These are phyloP conservation scores for Orthosia incerta DNA, from an alignment of 2,888 invertebrate genomes.

Conservation along the genomic window DNA sequence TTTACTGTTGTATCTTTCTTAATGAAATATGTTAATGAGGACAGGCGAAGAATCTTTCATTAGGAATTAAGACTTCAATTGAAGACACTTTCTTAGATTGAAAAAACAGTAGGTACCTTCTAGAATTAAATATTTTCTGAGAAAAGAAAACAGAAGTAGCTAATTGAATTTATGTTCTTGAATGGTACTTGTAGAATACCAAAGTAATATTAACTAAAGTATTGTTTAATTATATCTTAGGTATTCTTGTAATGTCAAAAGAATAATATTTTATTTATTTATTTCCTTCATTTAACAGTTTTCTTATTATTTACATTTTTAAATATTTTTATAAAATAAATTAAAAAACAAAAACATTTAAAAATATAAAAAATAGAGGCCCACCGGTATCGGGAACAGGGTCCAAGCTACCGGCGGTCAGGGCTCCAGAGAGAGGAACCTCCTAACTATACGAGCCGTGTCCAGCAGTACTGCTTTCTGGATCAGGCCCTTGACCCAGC, in stretches of 20 bases:
- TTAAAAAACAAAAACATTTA: no score
- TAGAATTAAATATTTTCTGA: not conserved
- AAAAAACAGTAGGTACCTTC: not conserved
- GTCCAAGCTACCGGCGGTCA: no score
- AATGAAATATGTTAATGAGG: constrained; percentile 37
- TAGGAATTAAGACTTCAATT: constrained; percentile 17
- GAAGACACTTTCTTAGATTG: constrained; percentile 5
- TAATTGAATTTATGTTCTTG: not conserved
- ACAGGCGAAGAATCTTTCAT: constrained; percentile 8
- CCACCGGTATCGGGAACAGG: no score
- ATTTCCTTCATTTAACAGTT: no score
- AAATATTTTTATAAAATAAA: no score
- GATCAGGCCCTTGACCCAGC: no score
- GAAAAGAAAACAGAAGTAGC: not conserved
- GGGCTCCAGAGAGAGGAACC: no score
- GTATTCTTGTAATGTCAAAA: not conserved
- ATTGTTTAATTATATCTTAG: not conserved
- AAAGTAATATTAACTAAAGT: not conserved
- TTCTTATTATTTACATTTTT: no score
- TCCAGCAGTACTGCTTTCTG: no score
- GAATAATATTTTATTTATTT: no score
- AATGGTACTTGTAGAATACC: not conserved
- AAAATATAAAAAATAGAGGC: no score
- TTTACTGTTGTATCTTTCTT: constrained; percentile 12
- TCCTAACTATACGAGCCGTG: no score